Percentiles rank a stretch among this genome's conserved stretches.
These are phyloP conservation scores for Epistrophella euchroma DNA, from an alignment of 2,888 invertebrate genomes.

Conservation along the genomic window DNA sequence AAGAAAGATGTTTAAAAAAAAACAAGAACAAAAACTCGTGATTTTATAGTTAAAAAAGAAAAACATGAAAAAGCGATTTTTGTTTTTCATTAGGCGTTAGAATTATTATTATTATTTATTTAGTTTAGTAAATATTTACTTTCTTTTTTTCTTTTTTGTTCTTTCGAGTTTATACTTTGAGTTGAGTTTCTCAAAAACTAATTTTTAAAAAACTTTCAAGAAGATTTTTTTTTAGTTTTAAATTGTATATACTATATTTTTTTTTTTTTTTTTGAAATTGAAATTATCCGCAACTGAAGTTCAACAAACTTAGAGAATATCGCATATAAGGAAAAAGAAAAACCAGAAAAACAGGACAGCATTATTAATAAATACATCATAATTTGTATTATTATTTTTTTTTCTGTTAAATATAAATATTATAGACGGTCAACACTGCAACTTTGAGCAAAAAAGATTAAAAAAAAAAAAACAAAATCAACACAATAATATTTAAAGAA, in stretches of 20 bases:
- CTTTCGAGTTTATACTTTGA: conserved; percentile 25
- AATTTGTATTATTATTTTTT: conserved; percentile 13
- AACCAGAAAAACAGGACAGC: conserved; percentile 57
- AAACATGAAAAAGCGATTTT: conserved; percentile 65
- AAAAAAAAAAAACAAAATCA: conserved; percentile 20
- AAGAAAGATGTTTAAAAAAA: conserved; percentile 27
- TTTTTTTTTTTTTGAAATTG: conserved; percentile 33
- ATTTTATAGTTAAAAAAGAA: conserved; percentile 43
- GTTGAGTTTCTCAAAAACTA: conserved; percentile 30
- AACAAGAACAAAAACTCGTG: conserved; percentile 39
- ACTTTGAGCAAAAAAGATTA: conserved; percentile 63
- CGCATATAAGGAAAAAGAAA: conserved; percentile 42
- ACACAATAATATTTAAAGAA: conserved; percentile 33
- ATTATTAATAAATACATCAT: conserved; percentile 43
- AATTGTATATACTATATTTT: conserved; percentile 18
- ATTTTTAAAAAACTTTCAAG: conserved; percentile 44
- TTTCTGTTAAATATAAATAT: conserved; percentile 37
- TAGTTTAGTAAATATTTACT: conserved; percentile 38
- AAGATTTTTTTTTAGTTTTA: conserved; percentile 73
- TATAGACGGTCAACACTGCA: conserved; percentile 67
- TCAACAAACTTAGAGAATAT: conserved; percentile 70
- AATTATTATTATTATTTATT: conserved; percentile 30
- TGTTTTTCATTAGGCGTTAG: conserved; percentile 39
- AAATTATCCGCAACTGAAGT: conserved; percentile 68
- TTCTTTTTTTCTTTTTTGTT: conserved; percentile 24